Conservation (phyloP, 2,888 invertebrate genomes). For the Tetropium fuscum region DNA sequence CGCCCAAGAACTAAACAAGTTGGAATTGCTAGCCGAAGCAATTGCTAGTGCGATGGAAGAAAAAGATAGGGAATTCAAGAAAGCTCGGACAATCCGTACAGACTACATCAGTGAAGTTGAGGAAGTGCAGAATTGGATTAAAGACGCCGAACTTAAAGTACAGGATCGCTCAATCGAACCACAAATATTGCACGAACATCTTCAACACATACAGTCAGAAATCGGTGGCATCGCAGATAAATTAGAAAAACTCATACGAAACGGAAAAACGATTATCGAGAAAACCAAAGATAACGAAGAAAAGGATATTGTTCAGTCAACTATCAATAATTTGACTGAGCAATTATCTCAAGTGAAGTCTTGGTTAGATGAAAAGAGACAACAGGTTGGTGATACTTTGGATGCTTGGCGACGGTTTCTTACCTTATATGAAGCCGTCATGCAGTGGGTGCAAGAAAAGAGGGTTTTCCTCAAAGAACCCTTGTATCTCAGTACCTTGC, state of each 20-base stretch:
- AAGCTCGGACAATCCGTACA: constrained; percentile 83
- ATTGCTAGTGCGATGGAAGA: constrained; percentile 86
- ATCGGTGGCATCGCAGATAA: constrained; percentile 79
- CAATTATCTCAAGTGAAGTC: constrained; percentile 82
- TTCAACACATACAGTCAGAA: constrained; percentile 83
- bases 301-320: constrained; percentile 79
- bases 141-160: constrained; percentile 81
- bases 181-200: constrained; percentile 79
- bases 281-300: constrained; percentile 84
- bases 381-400: constrained; percentile 86
- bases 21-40: constrained; percentile 86
- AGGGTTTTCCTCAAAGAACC: constrained; percentile 83
- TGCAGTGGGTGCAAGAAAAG: constrained; percentile 87
- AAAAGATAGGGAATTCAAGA: constrained; percentile 87
- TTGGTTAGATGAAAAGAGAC: constrained; percentile 86
- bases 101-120: constrained; percentile 86
- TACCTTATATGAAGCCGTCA: constrained; percentile 83
- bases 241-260: constrained; percentile 81
- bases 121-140: constrained; percentile 85
- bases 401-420: constrained; percentile 92
- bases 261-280: constrained; percentile 83
- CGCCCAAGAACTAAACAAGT: constrained; percentile 81
- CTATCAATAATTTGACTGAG: constrained; percentile 80
- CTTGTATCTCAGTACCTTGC: constrained; percentile 80
- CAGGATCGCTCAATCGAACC: constrained; percentile 86